phyloP scores from a whole-genome alignment of 2,888 invertebrate genomes.

The Brachyopa scutellaris region DNA sequence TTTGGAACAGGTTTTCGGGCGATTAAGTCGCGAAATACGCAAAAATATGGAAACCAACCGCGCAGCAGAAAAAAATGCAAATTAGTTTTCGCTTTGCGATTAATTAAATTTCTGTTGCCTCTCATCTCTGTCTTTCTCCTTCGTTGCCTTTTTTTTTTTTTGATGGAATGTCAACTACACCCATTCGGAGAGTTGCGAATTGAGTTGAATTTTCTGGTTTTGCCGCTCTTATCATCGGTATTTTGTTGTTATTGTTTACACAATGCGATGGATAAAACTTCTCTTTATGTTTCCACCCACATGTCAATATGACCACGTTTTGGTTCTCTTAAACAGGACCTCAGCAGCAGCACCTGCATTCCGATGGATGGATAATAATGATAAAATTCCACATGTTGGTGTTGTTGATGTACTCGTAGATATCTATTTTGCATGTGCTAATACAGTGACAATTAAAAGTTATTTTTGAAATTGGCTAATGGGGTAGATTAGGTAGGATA shows the following conservation, averaged over 20 bases:
- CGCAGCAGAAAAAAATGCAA: conserved; percentile 37
- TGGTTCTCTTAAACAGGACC: conserved; percentile 8
- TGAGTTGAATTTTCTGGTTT: conserved; percentile 12
- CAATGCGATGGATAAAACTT: not conserved
- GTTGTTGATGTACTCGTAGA: too few species aligned
- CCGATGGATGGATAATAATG: conserved; percentile 28
- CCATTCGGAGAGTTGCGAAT: conserved; percentile 41
- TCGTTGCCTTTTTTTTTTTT: conserved; percentile 17
- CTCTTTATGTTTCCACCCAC: conserved; percentile 35
- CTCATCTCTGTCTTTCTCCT: conserved; percentile 16
- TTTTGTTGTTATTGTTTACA: conserved; percentile 60
- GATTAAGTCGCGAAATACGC: not conserved
- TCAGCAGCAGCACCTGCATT: conserved; percentile 30
- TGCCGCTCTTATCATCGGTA: conserved; percentile 41
- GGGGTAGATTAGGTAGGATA: too few species aligned
- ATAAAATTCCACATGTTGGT: conserved; percentile 19
- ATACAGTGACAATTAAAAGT: not conserved
- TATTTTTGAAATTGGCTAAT: too few species aligned
- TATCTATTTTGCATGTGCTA: not conserved
- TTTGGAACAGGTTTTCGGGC: not conserved
- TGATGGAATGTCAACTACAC: conserved; percentile 59
- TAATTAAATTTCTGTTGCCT: conserved; percentile 32
- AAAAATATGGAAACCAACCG: conserved; percentile 42
- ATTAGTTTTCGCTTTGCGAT: conserved; percentile 20
- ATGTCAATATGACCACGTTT: not conserved